These are phyloP conservation scores for Lamellibrachia satsuma DNA, from an alignment of 2,888 invertebrate species.

Conservation along the genomic window DNA sequence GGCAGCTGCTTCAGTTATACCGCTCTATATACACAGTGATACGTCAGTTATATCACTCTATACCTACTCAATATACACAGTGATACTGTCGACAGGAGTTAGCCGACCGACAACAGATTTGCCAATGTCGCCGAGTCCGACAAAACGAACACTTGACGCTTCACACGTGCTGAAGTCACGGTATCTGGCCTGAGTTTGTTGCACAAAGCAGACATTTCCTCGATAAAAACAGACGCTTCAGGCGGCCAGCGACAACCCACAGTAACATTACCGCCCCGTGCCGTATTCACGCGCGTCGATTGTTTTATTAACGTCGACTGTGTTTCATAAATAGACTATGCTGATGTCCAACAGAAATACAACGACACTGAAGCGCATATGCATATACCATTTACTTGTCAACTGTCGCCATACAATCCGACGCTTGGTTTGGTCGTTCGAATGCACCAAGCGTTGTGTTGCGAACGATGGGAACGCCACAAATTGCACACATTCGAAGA, in stretches of 20 bases:
- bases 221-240: background rate
- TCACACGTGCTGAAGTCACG: background rate
- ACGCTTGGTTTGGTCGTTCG: background rate
- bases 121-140: background rate
- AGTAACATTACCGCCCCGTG: background rate
- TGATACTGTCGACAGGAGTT: background rate
- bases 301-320: background rate
- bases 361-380: background rate
- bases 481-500: background rate
- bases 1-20: too few relatives aligned
- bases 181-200: background rate
- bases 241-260: background rate
- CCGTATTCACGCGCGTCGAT: background rate
- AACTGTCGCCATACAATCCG: background rate
- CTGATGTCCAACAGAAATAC: background rate
- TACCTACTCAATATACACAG: background rate
- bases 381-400: background rate
- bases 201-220: slow-evolving; percentile 10
- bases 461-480: background rate
- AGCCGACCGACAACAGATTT: background rate
- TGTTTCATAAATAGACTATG: background rate
- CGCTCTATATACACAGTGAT: background rate
- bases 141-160: background rate
- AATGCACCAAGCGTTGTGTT: slow-evolving; percentile 9
- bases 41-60: too few relatives aligned